A percentile compares a stretch with the other conserved stretches of the same genome.
These are phyloP conservation scores for Copidosoma floridanum DNA, from an alignment of 1,140 invertebrate genomes.

Conservation along the genomic window DNA sequence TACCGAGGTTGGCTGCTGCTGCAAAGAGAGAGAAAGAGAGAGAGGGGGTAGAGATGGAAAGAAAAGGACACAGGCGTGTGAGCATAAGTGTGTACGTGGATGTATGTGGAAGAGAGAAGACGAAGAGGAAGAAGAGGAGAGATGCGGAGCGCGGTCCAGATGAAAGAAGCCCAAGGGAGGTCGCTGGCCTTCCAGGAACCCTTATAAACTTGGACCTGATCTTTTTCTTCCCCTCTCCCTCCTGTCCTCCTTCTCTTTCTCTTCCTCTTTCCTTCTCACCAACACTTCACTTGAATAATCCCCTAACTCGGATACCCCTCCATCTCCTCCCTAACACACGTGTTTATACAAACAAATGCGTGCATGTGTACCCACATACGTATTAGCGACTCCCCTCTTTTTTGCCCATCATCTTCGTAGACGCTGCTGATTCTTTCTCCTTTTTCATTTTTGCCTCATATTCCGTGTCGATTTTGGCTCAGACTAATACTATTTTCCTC, in stretches of 20 bases:
- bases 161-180: conserved; percentile 53
- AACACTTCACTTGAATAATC: conserved; percentile 6
- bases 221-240: conserved; percentile 32
- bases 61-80: background rate
- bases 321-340: conserved; percentile 3
- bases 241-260: conserved; percentile 16
- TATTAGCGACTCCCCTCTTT: conserved; percentile 17
- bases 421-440: background rate
- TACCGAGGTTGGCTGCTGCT: conserved; percentile 16
- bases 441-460: background rate
- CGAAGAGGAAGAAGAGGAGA: background rate
- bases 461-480: background rate
- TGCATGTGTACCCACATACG: conserved; percentile 2
- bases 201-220: conserved; percentile 53
- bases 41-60: background rate
- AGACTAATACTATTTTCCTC: too few relatives aligned
- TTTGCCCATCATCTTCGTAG: conserved; percentile 32
- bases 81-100: too few relatives aligned
- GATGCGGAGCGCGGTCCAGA: conserved; percentile 40
- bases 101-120: conserved; percentile 17
- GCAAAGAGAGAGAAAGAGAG: background rate
- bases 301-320: conserved; percentile 11
- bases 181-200: conserved; percentile 55
- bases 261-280: conserved; percentile 6
- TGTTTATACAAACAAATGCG: background rate